These are phyloP conservation scores for Sinodicranocentrus sp. DNA, from an alignment of 2,888 invertebrate genomes.

Conservation along the genomic window DNA sequence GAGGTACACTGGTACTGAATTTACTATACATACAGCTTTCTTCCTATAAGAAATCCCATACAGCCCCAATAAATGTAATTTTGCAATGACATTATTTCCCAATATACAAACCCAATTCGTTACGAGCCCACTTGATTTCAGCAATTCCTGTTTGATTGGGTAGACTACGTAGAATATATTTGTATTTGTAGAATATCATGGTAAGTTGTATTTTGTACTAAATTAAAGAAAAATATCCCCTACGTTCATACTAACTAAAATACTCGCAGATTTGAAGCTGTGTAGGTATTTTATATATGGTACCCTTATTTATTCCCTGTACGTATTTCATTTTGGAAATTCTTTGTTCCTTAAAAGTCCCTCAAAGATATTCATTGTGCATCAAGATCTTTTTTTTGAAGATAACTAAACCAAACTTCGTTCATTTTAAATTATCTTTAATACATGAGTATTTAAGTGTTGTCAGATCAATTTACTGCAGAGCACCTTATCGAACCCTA, in stretches of 20 bases:
- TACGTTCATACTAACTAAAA: too few relatives aligned
- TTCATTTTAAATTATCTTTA: too few relatives aligned
- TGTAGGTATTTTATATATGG: too few relatives aligned
- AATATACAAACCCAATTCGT: neutral
- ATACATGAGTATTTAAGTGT: too few relatives aligned
- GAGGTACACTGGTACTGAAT: neutral
- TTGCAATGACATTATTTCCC: too few relatives aligned
- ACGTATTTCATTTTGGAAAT: neutral
- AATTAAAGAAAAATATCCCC: neutral
- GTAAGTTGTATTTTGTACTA: slow-evolving; percentile 46
- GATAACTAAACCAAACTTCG: too few relatives aligned
- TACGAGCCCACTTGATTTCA: too few relatives aligned
- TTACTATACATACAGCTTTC: neutral
- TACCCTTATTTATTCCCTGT: too few relatives aligned
- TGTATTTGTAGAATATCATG: neutral
- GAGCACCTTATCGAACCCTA: too few relatives aligned
- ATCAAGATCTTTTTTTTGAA: neutral
- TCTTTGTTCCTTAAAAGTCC: neutral
- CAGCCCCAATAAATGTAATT: neutral
- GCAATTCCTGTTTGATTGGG: too few relatives aligned
- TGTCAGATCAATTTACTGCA: too few relatives aligned
- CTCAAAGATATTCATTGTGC: neutral
- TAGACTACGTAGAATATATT: neutral
- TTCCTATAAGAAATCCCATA: neutral
- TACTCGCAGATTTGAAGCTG: neutral